Percentiles rank a stretch among this genome's conserved stretches.
These are phyloP conservation scores for Willowsia nigromaculata DNA, from an alignment of 2,888 invertebrate genomes.

Conservation along the genomic window DNA sequence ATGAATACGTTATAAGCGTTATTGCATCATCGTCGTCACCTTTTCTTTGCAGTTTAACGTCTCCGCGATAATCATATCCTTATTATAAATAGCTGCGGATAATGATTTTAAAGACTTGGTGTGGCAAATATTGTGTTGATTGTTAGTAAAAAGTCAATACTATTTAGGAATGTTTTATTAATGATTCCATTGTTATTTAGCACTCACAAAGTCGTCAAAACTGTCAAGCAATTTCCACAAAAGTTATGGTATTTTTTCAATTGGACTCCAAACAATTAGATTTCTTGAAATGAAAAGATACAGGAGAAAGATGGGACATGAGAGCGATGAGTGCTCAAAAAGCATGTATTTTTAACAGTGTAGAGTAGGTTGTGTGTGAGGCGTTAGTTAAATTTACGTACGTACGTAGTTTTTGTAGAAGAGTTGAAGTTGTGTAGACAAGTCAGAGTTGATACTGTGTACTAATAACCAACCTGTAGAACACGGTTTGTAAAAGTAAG, in stretches of 20 bases:
- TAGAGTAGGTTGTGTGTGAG: conserved; percentile 56
- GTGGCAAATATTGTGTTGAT: not conserved
- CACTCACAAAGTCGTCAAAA: conserved; percentile 47
- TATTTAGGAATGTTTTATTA: not conserved
- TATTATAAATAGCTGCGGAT: not conserved
- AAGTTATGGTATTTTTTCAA: conserved; percentile 40
- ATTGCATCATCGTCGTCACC: conserved; percentile 29
- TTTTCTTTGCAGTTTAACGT: conserved; percentile 18
- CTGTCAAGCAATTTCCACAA: conserved; percentile 41
- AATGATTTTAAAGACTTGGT: conserved; percentile 25
- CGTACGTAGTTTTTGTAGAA: conserved; percentile 63
- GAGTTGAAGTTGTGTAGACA: conserved; percentile 64
- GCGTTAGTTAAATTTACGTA: conserved; percentile 70
- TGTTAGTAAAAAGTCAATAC: conserved; percentile 10
- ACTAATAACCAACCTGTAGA: conserved; percentile 70
- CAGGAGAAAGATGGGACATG: conserved; percentile 8
- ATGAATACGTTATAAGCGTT: not conserved
- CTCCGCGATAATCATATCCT: conserved; percentile 13
- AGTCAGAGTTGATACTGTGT: conserved; percentile 70
- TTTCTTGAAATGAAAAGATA: conserved; percentile 25
- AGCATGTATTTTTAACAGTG: conserved; percentile 44
- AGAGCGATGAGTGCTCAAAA: conserved; percentile 31
- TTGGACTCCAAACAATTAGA: conserved; percentile 36
- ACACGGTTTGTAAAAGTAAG: conserved; percentile 68
- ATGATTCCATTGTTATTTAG: not conserved